A percentile compares a stretch with the other conserved stretches of the same genome.
Conservation (phyloP, 2,888 invertebrate genomes). For the Nomada fucata region DNA sequence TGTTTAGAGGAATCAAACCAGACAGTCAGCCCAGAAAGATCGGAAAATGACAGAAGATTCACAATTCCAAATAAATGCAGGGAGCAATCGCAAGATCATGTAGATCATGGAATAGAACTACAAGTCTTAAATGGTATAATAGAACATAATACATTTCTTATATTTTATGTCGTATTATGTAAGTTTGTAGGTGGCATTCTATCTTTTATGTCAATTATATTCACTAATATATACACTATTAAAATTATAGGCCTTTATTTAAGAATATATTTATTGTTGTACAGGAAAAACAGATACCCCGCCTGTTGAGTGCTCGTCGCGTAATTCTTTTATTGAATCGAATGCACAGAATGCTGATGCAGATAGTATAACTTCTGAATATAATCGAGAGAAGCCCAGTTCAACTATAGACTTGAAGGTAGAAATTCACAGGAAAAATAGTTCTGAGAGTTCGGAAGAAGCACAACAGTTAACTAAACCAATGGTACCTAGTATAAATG, state of each 20-base stretch:
- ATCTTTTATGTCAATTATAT: no score
- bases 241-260: no score
- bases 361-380: slow-evolving; percentile 83
- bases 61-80: slow-evolving; percentile 78
- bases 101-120: slow-evolving; percentile 81
- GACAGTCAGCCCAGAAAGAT: slow-evolving; percentile 85
- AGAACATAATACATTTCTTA: background rate
- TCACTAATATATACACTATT: no score
- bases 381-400: slow-evolving; percentile 82
- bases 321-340: slow-evolving; percentile 84
- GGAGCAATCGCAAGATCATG: slow-evolving; percentile 83
- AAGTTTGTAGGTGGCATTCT: no score
- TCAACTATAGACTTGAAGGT: slow-evolving; percentile 92
- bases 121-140: slow-evolving; percentile 81
- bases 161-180: background rate
- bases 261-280: background rate
- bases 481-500: slow-evolving; percentile 75
- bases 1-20: slow-evolving; percentile 88
- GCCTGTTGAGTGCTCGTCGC: slow-evolving; percentile 85
- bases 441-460: slow-evolving; percentile 94
- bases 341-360: slow-evolving; percentile 83
- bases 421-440: slow-evolving; percentile 96
- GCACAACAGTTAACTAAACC: slow-evolving; percentile 83
- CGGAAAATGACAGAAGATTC: slow-evolving; percentile 84
- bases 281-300: slow-evolving; percentile 84